Base-by-base conservation (phyloP, 2,797 vertebrate genomes). In the Eremophila alpestris region DNA sequence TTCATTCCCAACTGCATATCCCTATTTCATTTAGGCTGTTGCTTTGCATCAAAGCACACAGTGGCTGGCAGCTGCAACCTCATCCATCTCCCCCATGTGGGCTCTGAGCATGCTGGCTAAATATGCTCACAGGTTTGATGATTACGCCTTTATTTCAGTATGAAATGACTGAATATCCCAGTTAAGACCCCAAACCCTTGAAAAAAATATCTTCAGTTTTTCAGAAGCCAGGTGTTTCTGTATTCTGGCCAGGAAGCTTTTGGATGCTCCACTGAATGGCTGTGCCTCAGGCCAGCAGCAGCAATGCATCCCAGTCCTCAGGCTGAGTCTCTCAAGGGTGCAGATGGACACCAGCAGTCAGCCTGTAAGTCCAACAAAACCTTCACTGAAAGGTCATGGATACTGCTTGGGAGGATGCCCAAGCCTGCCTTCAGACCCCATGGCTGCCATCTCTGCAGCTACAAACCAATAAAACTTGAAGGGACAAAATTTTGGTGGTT, bases 31-130 rank as follows among this genome's bases (percentile, higher is more conserved):
- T 91, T 64, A 60, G 22, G 59, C 49, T 78, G 52, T 48, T 73
- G 63, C 70, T 96, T 79, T 88, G 71, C 87, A 90, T 77, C 69
- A 73, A 87, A 93, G 56, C 38, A 87, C 7, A 10, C 26, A 58
- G 70, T 16, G 55, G 48, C 49, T 77, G 69, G 38, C 55, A 93
- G 51, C 32, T 84, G 46, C 87, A 68, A 32, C n/a, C 32, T 83
- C 89, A 91, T 64, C n/a, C 60, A 77, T 84, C 71, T 92, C 38
- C 45, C 36, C 16, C 4, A 27, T 3, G 5, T 12, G 29, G 41
- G 52, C 69, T 79, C 46, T 74, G 55, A 89, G 19, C 48, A 49
- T 2, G 4, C 13, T 58, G 49, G 43, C 59, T 55, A 74, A 83
- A 87, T 18, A n/a, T 3, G 19, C n/a, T 67, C 8, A 11, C 5